phyloP scores from a whole-genome alignment of 2,113 vertebrate genomes.

The Psittacula cyanocephala region DNA sequence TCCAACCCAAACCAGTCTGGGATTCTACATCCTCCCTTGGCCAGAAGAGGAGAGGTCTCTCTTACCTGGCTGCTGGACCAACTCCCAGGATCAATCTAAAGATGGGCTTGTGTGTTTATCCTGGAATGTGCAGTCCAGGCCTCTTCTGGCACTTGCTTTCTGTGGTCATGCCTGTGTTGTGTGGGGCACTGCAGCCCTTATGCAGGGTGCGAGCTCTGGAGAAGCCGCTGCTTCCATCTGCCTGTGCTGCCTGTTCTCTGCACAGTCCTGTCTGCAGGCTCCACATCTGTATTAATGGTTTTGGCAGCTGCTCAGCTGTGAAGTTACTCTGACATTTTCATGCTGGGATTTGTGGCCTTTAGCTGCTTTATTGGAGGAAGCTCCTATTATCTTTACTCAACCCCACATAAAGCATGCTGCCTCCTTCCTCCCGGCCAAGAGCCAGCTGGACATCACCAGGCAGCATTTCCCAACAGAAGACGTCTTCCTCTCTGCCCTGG shows the following conservation, averaged over 20 bases:
- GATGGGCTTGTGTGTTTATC: neutral
- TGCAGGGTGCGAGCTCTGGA: neutral
- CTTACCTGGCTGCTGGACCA: neutral
- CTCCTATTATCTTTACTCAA: neutral
- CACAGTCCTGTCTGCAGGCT: neutral
- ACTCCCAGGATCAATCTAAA: neutral
- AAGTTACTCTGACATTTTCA: neutral
- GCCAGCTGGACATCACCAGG: neutral
- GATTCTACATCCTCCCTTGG: neutral
- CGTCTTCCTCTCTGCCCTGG: neutral
- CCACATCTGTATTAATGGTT: neutral
- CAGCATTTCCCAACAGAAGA: neutral
- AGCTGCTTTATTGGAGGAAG: neutral
- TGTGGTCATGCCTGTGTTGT: neutral
- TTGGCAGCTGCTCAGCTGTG: neutral
- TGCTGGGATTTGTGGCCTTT: neutral
- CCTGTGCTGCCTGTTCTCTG: neutral
- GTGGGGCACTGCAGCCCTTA: neutral
- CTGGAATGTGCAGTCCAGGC: neutral
- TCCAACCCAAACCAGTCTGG: neutral
- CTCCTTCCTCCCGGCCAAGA: neutral
- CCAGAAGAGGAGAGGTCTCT: neutral
- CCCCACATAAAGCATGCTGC: neutral
- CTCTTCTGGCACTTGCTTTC: neutral
- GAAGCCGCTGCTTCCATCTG: fast-evolving